Evolutionary conservation across 2,797 vertebrate species (phyloP).

Genomic region (Schizopygopsis pylzovi): DNA sequence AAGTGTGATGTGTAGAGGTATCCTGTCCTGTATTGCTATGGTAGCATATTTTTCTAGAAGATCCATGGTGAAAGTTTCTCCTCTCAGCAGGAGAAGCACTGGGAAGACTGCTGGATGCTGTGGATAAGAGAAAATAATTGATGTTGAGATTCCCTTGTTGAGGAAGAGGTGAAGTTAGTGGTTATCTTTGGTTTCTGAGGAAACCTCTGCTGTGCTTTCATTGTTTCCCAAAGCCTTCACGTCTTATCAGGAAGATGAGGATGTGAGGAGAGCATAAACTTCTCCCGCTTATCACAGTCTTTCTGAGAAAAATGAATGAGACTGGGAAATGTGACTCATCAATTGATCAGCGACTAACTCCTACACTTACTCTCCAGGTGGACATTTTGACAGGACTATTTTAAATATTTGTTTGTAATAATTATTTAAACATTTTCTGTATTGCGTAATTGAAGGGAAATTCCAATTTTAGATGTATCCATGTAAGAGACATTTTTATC

Average conservation of each 20-base stretch:
- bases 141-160: slow-evolving; percentile 55
- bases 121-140: slow-evolving; percentile 53
- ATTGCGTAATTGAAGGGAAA: neutral
- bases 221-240: slow-evolving; percentile 48
- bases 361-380: neutral
- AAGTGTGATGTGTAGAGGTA: slow-evolving; percentile 5
- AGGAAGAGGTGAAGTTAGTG: slow-evolving; percentile 50
- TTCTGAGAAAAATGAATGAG: slow-evolving; percentile 18
- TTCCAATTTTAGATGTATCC: neutral
- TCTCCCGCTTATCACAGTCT: slow-evolving; percentile 47
- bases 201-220: slow-evolving; percentile 55
- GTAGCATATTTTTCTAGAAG: slow-evolving; percentile 18
- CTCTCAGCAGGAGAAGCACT: slow-evolving; percentile 23
- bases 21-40: slow-evolving; percentile 9
- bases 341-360: slow-evolving; percentile 3
- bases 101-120: slow-evolving; percentile 38
- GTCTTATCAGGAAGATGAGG: slow-evolving; percentile 48
- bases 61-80: slow-evolving; percentile 20
- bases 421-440: neutral
- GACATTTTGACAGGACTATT: neutral
- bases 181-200: slow-evolving; percentile 59
- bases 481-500: neutral
- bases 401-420: neutral
- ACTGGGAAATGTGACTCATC: slow-evolving; percentile 7
- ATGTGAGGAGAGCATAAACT: slow-evolving; percentile 43